Conservation (phyloP, 2,797 vertebrate genomes). For the Rallus crepitans region DNA sequence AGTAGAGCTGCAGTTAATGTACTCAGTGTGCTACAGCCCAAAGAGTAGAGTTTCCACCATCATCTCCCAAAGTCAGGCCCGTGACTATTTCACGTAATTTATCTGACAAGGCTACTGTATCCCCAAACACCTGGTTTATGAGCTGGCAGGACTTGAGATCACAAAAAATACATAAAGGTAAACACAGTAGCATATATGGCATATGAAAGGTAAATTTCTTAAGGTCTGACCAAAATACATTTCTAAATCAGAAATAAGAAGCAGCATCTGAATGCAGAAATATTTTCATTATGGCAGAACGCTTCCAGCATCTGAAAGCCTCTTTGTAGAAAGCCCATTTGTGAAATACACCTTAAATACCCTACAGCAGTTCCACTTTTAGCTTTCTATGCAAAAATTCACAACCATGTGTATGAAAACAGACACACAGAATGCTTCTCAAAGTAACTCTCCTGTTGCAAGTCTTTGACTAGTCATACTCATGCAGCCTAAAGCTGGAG, state of each 20-base stretch:
- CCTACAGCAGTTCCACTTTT: conserved; percentile 1
- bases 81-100: background rate
- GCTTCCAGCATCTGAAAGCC: background rate
- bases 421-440: conserved; percentile 26
- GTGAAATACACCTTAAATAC: background rate
- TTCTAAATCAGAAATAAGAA: conserved; percentile 10
- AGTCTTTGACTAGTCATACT: background rate
- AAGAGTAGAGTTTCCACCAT: background rate
- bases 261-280: background rate
- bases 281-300: background rate
- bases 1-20: background rate
- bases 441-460: conserved; percentile 31
- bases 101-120: background rate
- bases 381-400: conserved; percentile 42
- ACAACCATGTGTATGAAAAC: conserved; percentile 40
- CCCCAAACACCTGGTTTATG: background rate
- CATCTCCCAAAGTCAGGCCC: background rate
- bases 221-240: background rate
- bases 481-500: background rate
- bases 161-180: background rate
- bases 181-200: background rate
- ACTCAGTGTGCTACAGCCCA: background rate
- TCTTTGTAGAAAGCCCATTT: background rate
- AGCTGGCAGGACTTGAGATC: background rate
- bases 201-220: background rate